Conservation (phyloP, 2,888 invertebrate species). For the Leptinotarsa tumamoca region DNA sequence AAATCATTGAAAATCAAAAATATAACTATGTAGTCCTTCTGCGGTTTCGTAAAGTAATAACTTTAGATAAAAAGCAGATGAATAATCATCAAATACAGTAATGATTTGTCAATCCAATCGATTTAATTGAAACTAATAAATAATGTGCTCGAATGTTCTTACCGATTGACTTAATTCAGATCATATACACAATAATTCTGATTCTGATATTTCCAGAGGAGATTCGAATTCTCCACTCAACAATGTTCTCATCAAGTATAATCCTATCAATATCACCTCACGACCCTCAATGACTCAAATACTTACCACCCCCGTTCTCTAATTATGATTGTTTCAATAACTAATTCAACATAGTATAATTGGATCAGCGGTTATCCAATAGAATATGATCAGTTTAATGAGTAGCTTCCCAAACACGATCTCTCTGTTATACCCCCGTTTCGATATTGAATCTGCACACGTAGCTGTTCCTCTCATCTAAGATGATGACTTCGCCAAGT, state of each 20-base stretch:
- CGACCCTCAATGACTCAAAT: background rate
- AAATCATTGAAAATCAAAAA: too few relatives aligned
- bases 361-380: conserved; percentile 23
- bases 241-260: background rate
- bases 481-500: conserved; percentile 3
- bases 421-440: background rate
- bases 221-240: too few relatives aligned
- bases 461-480: conserved; percentile 7
- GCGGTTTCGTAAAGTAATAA: too few relatives aligned
- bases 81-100: too few relatives aligned
- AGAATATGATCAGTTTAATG: conserved; percentile 16
- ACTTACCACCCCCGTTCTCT: background rate
- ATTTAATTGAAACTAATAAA: too few relatives aligned
- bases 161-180: too few relatives aligned
- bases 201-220: too few relatives aligned
- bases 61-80: too few relatives aligned
- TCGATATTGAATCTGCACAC: conserved; percentile 9
- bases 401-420: conserved; percentile 6
- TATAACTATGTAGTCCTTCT: too few relatives aligned
- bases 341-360: conserved; percentile 8
- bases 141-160: too few relatives aligned
- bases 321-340: conserved; percentile 15
- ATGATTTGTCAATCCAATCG: too few relatives aligned
- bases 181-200: too few relatives aligned
- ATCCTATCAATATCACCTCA: background rate